Conservation (phyloP, 2,888 invertebrate species). For the Leucophora obtusa region DNA sequence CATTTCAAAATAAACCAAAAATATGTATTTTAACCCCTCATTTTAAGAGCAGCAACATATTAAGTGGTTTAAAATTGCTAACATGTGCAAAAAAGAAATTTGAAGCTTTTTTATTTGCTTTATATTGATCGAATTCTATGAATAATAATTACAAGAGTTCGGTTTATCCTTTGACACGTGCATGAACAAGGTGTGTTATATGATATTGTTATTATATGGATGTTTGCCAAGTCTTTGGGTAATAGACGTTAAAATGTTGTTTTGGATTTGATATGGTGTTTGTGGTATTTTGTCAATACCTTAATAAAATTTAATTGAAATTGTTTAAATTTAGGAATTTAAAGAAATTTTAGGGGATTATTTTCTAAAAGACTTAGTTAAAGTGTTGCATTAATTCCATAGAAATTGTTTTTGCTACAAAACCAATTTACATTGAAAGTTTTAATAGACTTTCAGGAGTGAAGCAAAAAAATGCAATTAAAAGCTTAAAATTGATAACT, state of each 20-base stretch:
- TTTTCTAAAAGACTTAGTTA: too few relatives aligned
- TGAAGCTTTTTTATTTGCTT: neutral
- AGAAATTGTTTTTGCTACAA: too few relatives aligned
- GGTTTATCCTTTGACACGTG: conserved; percentile 14
- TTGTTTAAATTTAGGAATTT: too few relatives aligned
- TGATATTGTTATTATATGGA: neutral
- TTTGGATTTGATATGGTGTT: too few relatives aligned
- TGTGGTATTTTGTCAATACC: too few relatives aligned
- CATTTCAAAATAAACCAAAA: neutral
- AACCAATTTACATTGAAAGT: too few relatives aligned
- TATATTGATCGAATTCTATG: conserved; percentile 22
- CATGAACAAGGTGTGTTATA: neutral
- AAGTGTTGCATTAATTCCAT: too few relatives aligned
- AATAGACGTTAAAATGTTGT: neutral
- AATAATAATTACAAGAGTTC: conserved; percentile 21
- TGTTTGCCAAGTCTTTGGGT: neutral
- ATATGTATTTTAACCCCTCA: neutral
- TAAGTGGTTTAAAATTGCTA: conserved; percentile 21
- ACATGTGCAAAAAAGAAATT: conserved; percentile 21
- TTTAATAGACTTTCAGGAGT: too few relatives aligned
- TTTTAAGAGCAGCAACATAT: neutral
- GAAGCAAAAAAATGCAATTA: too few relatives aligned
- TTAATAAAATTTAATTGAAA: too few relatives aligned
- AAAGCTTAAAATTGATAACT: too few relatives aligned
- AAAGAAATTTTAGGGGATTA: too few relatives aligned